Evolutionary conservation across 2,113 vertebrate species (phyloP), one percentile per base, ranked within the genome.

Genomic region (Neolamprologus modestus): DNA sequence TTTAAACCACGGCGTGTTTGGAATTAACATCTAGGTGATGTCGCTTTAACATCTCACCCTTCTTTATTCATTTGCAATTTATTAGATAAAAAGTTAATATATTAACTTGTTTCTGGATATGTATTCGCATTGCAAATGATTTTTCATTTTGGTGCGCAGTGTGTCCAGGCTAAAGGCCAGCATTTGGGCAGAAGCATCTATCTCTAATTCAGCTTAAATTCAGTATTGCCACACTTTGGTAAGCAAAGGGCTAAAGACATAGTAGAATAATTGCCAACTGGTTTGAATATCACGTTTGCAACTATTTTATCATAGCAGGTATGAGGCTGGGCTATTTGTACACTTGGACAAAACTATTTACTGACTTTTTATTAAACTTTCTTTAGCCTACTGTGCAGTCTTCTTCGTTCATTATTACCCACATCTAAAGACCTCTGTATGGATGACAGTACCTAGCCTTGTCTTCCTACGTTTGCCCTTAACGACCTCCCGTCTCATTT

Each of bases 401-500:
- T 13, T 26, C 33, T 47, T 79, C 81, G 11, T 85, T 88, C 80
- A 89, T 90, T 87, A 89, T 85, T 50, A 47, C 79, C 61, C 28
- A 84, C 89, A 90, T 91, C 84, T 89, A 33, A 66, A 52, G 87
- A 91, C 89, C 80, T 42, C 40, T 52, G 54, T 61, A 81, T 63
- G 50, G 84, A 81, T 50, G 81, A 82, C 89, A 81, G 78, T 47
- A 89, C 63, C 83, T 71, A 45, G 71, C 84, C 84, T 42, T 89
- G 83, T 91, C 91, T 91, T 90, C 57, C 35, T 78, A 52, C 12
- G 10, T 87, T 94, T 86, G 86, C 86, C 90, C 93, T 88, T 52
- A 86, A 87, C 28, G 85, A 93, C 92, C 93, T 92, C 81, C 55
- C 59, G 47, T 90, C 86, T 91, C 89, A 91, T 91, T 91, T 91